Evolutionary conservation across 2,888 invertebrate genomes (phyloP).

Genomic region (Schizotus pectinicornis): DNA sequence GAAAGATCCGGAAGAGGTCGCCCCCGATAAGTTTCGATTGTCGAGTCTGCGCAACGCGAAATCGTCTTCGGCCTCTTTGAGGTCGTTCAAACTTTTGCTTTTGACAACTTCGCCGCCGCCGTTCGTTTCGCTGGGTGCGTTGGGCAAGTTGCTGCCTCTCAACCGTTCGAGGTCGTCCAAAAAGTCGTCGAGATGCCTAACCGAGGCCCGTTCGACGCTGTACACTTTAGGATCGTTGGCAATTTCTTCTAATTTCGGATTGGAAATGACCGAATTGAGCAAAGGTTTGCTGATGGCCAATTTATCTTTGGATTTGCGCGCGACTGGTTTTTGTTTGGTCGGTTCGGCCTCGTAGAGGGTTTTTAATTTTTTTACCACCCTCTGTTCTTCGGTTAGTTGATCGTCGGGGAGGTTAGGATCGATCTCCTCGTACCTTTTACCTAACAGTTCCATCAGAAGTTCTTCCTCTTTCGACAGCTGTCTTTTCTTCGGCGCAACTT

Average conservation of each 20-base stretch:
- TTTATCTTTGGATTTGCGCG: slow-evolving; percentile 49
- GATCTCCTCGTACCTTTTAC: slow-evolving; percentile 48
- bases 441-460: slow-evolving; percentile 43
- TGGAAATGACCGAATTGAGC: slow-evolving; percentile 49
- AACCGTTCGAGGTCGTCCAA: no score
- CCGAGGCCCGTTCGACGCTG: slow-evolving; percentile 39
- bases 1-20: no score
- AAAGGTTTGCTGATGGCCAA: slow-evolving; percentile 54
- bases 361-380: slow-evolving; percentile 49
- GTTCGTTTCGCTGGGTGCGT: no score
- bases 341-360: slow-evolving; percentile 46
- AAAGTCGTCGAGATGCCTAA: neutral
- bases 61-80: slow-evolving; percentile 30
- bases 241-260: slow-evolving; percentile 50
- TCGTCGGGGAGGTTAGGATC: slow-evolving; percentile 49
- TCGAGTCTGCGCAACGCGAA: neutral
- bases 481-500: slow-evolving; percentile 1
- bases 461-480: slow-evolving; percentile 47
- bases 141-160: no score
- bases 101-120: no score
- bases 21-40: no score
- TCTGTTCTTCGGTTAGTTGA: slow-evolving; percentile 48
- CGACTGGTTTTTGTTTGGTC: slow-evolving; percentile 44
- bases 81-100: slow-evolving; percentile 43
- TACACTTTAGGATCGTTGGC: slow-evolving; percentile 45